These are phyloP conservation scores for Aelia acuminata DNA, from an alignment of 2,888 invertebrate species.

Conservation along the genomic window DNA sequence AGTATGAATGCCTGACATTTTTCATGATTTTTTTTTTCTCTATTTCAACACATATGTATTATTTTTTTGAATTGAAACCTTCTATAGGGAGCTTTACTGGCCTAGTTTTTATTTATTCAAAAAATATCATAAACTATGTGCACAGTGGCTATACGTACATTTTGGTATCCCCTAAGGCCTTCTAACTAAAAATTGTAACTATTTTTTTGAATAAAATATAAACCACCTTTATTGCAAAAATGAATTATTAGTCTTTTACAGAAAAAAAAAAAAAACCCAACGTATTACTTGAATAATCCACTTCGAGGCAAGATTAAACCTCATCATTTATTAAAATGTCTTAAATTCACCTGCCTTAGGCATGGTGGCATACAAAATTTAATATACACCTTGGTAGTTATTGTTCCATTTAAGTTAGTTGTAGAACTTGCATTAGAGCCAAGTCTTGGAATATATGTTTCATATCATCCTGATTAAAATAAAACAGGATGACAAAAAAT, in stretches of 20 bases:
- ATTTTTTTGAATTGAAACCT: no score
- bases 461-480: background rate
- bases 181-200: background rate
- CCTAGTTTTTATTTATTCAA: no score
- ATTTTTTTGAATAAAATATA: background rate
- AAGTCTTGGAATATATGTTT: background rate
- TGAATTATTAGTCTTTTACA: background rate
- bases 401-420: background rate
- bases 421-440: background rate
- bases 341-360: background rate
- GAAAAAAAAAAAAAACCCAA: background rate
- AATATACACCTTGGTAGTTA: background rate
- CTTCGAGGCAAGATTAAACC: background rate
- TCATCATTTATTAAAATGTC: background rate
- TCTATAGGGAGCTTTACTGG: no score
- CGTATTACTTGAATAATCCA: background rate
- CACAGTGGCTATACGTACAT: background rate
- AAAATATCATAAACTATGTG: no score
- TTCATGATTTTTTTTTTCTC: no score
- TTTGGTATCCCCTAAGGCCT: background rate
- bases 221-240: background rate
- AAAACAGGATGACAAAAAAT: background rate
- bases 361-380: background rate
- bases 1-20: no score
- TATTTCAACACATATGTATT: no score